These are phyloP conservation scores for Mayetiola destructor DNA, from an alignment of 2,888 invertebrate species.

Conservation along the genomic window DNA sequence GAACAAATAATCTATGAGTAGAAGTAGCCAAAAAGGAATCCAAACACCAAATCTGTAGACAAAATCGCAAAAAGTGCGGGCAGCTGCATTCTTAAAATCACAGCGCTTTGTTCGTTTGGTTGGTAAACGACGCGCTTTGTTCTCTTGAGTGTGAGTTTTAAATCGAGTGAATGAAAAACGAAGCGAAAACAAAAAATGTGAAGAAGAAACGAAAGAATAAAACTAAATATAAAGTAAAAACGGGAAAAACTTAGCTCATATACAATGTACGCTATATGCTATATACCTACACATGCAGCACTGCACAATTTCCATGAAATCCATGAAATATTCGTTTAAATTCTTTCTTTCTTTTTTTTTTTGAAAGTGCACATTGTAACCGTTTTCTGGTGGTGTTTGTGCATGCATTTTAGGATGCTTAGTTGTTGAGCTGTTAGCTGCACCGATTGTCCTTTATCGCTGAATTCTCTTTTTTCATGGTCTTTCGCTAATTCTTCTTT, in stretches of 20 bases:
- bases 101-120: background rate
- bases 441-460: constrained; percentile 5
- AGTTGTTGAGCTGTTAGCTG: background rate
- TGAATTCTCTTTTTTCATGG: constrained; percentile 11
- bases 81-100: constrained; percentile 7
- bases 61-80: constrained; percentile 12
- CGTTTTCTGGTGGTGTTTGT: too few species aligned
- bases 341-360: too few species aligned
- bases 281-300: too few species aligned
- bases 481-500: background rate
- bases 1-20: too few species aligned
- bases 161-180: background rate
- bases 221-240: background rate
- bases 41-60: too few species aligned
- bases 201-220: background rate
- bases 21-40: too few species aligned
- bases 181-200: background rate
- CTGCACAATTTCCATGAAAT: too few species aligned
- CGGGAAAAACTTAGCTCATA: background rate
- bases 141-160: constrained; percentile 5
- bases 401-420: background rate
- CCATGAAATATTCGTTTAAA: too few species aligned
- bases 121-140: constrained; percentile 2
- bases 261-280: too few species aligned
- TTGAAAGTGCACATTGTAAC: too few species aligned